Evolutionary conservation across 2,113 vertebrate species (phyloP), one percentile per base, ranked within the genome.

Genomic region (Cynopterus brachyotis): DNA sequence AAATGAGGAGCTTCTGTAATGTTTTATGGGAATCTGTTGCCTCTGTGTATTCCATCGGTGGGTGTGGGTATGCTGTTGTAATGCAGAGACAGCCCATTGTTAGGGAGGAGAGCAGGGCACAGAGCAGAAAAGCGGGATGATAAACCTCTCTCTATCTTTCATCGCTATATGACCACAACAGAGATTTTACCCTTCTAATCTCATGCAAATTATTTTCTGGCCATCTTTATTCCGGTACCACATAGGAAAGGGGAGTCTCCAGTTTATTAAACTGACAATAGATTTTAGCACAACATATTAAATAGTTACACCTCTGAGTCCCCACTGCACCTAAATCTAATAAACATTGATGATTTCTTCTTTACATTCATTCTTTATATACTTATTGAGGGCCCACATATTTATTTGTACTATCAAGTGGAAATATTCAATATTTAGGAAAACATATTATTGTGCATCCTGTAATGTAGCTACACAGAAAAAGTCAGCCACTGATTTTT

Each of bases 1-100:
- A 84, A 11, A 79, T 4, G 6, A 2, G 32, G 1, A 28, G 2
- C 1, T 55, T 53, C 0, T 37, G 3, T 15, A 35, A 1, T 59
- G 26, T 7, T 60, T 76, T 75, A 32, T 12, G 20, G 57, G 20
- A 83, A 32, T 26, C 19, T 55, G 3, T 2, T 70, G 0, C 17
- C 12, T 80, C 35, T 89, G 6, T 45, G 35, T 32, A 16, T 5
- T n/a, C 45, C 20, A 6, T 4, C 42, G 6, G 9, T 24, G 17
- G 42, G 17, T 1, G 0, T 50, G 45, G 26, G 9, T 28, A 11
- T 53, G 8, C 16, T 8, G 2, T 1, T 55, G 12, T 47, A 30
- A 1, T 26, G 12, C 13, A 47, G 9, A 76, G 3, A 47, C n/a
- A 13, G 47, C 32, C 11, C 8, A 15, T 3, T 11, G 1, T 82